Percentiles rank a stretch among this genome's conserved stretches.
Conservation (phyloP, 2,797 vertebrate genomes). For the Myoxocephalus aenaeus region DNA sequence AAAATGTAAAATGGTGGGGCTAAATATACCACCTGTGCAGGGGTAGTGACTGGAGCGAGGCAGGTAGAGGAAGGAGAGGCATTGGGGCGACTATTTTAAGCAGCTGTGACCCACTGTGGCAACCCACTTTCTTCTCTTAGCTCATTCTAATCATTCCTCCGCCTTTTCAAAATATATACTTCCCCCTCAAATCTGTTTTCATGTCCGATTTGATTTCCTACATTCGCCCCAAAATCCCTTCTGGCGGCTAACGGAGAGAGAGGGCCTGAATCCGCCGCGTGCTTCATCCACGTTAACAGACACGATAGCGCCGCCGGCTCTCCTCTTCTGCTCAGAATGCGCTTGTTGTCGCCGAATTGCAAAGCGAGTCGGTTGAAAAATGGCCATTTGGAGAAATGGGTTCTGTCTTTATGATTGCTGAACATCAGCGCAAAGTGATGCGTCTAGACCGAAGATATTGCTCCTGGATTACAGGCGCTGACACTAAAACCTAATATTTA, state of each 20-base stretch:
- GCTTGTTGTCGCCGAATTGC: not conserved
- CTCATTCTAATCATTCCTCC: not conserved
- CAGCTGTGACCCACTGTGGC: conserved; percentile 78
- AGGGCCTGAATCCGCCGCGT: not conserved
- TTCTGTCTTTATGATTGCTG: not conserved
- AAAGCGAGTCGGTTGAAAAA: not conserved
- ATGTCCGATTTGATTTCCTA: conserved; percentile 18
- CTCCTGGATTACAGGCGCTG: conserved; percentile 4
- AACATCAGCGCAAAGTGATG: conserved; percentile 22
- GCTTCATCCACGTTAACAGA: conserved; percentile 8
- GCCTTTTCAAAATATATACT: not conserved
- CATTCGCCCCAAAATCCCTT: not conserved
- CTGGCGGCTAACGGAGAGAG: conserved; percentile 27
- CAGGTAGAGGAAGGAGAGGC: conserved; percentile 61
- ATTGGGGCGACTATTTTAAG: conserved; percentile 79
- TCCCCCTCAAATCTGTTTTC: not conserved
- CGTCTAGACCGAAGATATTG: conserved; percentile 22
- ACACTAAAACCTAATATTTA: conserved; percentile 19
- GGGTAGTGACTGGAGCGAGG: conserved; percentile 29
- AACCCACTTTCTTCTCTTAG: conserved; percentile 78
- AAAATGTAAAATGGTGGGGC: conserved; percentile 74
- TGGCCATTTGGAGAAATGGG: not conserved
- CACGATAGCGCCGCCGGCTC: not conserved
- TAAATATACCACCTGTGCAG: conserved; percentile 78
- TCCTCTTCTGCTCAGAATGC: not conserved